Base-by-base conservation (phyloP, 2,888 invertebrate genomes). In the Sesamia inferens region DNA sequence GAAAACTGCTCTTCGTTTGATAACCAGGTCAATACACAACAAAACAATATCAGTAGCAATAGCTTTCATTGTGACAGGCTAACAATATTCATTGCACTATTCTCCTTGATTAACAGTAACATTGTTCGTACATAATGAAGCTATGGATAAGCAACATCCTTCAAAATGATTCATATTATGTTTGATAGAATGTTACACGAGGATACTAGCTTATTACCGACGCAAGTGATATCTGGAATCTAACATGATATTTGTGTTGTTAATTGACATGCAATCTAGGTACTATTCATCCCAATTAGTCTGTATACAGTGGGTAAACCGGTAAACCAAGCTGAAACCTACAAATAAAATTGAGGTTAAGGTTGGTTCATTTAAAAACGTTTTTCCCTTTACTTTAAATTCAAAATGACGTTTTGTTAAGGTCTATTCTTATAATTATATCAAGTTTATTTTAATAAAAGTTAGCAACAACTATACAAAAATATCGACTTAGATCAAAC, bases 401-500 rank as follows among this genome's bases (percentile, higher is more conserved):
- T 11, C 14, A 47, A 76, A 39, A 19, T 8, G 14, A 0, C 5
- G 19, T 14, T 24, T 31, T 31, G 44, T n/a, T 24, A 14, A 5
- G 31, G 14, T n/a, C 13, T n/a, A n/a, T 11, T 24, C 54, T 22
- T 11, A 54, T 11, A 11, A 62, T 13, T 19, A 14, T 47, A 16
- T 44, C 22, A 10, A 73, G 11, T 24, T 19, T 55, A 22, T 55
- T 13, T 22, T n/a, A 68, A 51, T 22, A 51, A 31, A 16, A 13
- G 31, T 57, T 16, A 55, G 44, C 11, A 58, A 57, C 24, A 31
- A 54, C 47, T 6, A 65, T 11, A 66, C 48, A 63, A 59, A 69
- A 81, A 54, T 57, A 5, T 22, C 55, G 65, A 31, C 67, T 42
- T n/a, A 11, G 59, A 74, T 68, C 74, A 47, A 75, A 68, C 71